These are phyloP conservation scores for Pipistrellus pygmaeus DNA, from an alignment of 2,797 vertebrate species.

Conservation along the genomic window DNA sequence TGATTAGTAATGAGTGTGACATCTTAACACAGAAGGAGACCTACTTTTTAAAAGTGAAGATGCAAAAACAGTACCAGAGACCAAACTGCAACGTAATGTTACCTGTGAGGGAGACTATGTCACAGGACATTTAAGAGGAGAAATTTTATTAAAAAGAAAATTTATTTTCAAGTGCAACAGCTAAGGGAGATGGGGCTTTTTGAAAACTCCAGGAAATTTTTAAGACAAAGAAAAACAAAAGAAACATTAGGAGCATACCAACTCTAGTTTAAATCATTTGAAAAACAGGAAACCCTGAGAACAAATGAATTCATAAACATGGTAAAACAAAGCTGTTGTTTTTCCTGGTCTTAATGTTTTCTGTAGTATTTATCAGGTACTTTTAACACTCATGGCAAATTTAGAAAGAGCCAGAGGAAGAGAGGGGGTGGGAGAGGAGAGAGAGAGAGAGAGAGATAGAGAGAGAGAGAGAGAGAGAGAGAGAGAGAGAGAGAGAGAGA, in stretches of 20 bases:
- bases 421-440: too few species aligned
- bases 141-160: neutral
- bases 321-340: neutral
- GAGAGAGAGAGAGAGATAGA: too few species aligned
- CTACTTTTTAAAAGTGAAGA: neutral
- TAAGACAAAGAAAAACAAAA: neutral
- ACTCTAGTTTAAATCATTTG: neutral
- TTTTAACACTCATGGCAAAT: neutral
- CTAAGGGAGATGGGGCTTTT: neutral
- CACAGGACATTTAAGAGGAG: neutral
- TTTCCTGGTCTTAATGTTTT: neutral
- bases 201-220: neutral
- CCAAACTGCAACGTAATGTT: neutral
- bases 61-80: neutral
- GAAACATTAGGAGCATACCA: neutral
- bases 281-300: conserved; percentile 27
- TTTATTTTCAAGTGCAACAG: neutral
- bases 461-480: neutral
- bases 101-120: neutral
- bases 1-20: neutral
- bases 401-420: neutral
- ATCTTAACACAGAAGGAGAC: neutral
- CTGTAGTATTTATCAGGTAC: neutral
- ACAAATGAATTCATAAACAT: neutral
- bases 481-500: neutral